phyloP scores from a whole-genome alignment of 2,797 vertebrate genomes.

The Neolamprologus multifasciatus region DNA sequence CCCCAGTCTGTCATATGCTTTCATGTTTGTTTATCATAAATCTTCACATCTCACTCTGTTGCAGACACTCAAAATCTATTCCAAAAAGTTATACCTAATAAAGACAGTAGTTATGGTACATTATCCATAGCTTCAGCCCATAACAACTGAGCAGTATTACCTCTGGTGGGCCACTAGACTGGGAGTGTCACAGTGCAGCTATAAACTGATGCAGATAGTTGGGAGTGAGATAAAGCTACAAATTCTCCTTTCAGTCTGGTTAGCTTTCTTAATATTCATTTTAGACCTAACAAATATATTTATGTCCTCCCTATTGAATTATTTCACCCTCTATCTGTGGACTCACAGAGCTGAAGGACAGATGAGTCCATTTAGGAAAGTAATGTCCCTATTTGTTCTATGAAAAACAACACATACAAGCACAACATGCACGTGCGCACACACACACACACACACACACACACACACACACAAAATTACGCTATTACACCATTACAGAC shows the following conservation, averaged over 20 bases:
- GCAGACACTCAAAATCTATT: background rate
- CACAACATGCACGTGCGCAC: background rate
- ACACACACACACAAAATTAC: background rate
- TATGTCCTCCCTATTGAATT: conserved; percentile 46
- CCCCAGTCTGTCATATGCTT: background rate
- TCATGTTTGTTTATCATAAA: background rate
- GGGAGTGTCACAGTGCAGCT: background rate
- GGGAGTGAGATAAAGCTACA: background rate
- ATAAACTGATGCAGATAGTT: background rate
- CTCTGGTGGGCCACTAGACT: background rate
- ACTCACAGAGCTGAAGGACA: conserved; percentile 26
- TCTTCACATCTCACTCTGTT: background rate
- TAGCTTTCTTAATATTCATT: conserved; percentile 29
- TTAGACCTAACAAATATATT: conserved; percentile 49
- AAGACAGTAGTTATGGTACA: background rate
- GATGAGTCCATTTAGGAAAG: conserved; percentile 40
- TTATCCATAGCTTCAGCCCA: background rate
- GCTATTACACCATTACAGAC: conserved; percentile 14
- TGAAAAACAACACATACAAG: background rate
- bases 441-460: background rate
- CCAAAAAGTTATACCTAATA: background rate
- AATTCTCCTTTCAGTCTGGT: conserved; percentile 13
- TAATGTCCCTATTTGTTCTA: conserved; percentile 38
- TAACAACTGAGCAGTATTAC: background rate
- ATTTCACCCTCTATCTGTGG: conserved; percentile 36